A percentile compares a stretch with the other conserved stretches of the same genome.
phyloP scores from a whole-genome alignment of 37 sponge, comb jelly and placozoan genomes.

The Diacarnus erythraeanus region DNA sequence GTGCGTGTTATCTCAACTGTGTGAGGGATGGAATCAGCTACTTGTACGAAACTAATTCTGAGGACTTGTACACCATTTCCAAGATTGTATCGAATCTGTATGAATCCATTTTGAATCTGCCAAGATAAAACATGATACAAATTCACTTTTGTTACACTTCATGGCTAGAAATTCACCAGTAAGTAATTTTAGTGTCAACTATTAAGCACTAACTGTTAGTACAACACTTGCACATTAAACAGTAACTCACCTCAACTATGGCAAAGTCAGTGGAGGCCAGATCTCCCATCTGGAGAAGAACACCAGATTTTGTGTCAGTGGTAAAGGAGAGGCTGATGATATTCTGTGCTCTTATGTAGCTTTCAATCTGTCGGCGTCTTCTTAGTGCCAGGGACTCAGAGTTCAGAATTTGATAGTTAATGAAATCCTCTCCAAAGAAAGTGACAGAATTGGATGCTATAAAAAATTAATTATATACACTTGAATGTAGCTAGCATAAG shows the following conservation, averaged over 20 bases:
- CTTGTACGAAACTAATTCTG: not conserved
- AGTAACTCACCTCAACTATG: constrained; percentile 45
- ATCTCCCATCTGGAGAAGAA: constrained; percentile 46
- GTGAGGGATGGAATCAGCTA: constrained; percentile 43
- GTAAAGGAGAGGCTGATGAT: constrained; percentile 31
- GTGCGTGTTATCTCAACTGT: constrained; percentile 24
- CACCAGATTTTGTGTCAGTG: constrained; percentile 25
- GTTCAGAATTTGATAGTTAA: constrained; percentile 22
- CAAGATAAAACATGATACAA: not conserved
- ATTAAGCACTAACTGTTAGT: too few relatives aligned
- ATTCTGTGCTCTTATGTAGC: constrained; percentile 31
- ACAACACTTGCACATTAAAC: too few relatives aligned
- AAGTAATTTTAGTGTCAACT: too few relatives aligned
- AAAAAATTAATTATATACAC: too few relatives aligned
- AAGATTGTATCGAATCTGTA: constrained; percentile 68
- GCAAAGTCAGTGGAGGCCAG: constrained; percentile 14
- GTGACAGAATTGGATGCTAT: constrained; percentile 36
- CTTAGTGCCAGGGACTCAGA: not conserved
- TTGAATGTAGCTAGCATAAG: too few relatives aligned
- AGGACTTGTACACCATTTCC: constrained; percentile 57
- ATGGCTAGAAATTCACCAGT: too few relatives aligned
- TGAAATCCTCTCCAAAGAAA: constrained; percentile 52
- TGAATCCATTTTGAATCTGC: constrained; percentile 51
- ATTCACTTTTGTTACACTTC: too few relatives aligned
- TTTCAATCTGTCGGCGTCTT: not conserved